These are phyloP conservation scores for Lycaon pictus DNA, from an alignment of 2,113 vertebrate genomes.

Conservation along the genomic window DNA sequence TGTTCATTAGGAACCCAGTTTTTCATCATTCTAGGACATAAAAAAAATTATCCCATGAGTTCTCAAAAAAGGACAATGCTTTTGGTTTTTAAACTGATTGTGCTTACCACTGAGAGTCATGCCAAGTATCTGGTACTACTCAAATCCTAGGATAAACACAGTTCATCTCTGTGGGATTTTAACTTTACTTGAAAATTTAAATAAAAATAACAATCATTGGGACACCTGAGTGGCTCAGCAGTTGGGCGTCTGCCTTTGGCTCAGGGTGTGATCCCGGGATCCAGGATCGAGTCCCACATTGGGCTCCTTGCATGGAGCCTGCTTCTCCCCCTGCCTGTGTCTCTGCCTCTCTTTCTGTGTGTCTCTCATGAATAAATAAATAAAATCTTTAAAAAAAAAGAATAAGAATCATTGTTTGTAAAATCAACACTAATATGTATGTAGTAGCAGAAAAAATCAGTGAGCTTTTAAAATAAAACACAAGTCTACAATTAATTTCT, in stretches of 20 bases:
- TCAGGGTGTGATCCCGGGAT: too few species aligned
- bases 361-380: too few species aligned
- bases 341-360: too few species aligned
- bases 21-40: not conserved
- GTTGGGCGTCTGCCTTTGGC: too few species aligned
- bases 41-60: not conserved
- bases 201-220: not conserved
- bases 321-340: too few species aligned
- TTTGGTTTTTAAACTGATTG: not conserved
- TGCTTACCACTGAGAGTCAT: not conserved
- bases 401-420: not conserved
- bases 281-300: too few species aligned
- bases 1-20: not conserved
- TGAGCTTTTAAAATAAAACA: slow-evolving; percentile 2
- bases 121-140: not conserved
- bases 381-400: not conserved
- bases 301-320: too few species aligned
- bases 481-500: not conserved
- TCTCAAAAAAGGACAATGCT: not conserved
- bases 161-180: not conserved
- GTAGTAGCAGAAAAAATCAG: not conserved
- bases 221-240: too few species aligned
- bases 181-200: not conserved
- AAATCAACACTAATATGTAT: not conserved
- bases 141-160: not conserved